phyloP scores from a whole-genome alignment of 2,888 invertebrate genomes.

The Epirrita christyi region DNA sequence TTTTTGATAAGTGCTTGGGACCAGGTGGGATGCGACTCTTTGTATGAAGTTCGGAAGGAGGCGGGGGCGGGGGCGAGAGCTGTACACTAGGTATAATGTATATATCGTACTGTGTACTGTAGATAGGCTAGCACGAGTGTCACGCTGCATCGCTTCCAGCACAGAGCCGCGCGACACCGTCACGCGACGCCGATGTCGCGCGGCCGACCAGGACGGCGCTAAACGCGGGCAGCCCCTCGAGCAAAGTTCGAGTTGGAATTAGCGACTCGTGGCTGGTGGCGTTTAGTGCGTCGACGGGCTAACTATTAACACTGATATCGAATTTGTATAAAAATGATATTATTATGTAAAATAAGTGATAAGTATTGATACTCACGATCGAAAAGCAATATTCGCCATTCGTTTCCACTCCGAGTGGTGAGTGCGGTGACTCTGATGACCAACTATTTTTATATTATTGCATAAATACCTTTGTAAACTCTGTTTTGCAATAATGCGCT shows the following conservation, averaged over 20 bases:
- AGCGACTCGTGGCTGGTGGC: not conserved
- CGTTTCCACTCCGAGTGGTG: slow-evolving; percentile 25
- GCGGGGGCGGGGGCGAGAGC: slow-evolving; percentile 9
- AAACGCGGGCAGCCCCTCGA: not conserved
- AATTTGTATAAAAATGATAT: slow-evolving; percentile 50
- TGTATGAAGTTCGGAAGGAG: not conserved
- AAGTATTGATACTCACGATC: slow-evolving; percentile 42
- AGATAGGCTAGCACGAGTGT: slow-evolving; percentile 21
- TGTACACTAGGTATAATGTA: slow-evolving; percentile 7
- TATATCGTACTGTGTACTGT: slow-evolving; percentile 1
- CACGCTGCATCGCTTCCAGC: slow-evolving; percentile 35
- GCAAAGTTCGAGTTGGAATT: not conserved
- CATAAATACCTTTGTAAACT: slow-evolving; percentile 27
- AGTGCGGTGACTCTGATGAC: slow-evolving; percentile 47
- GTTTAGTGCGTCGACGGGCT: slow-evolving; percentile 18
- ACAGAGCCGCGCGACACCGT: not conserved
- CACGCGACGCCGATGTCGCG: not conserved
- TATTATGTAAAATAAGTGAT: slow-evolving; percentile 37
- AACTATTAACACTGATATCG: slow-evolving; percentile 32
- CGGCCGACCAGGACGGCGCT: not conserved
- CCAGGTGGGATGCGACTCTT: not conserved
- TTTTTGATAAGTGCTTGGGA: slow-evolving; percentile 11
- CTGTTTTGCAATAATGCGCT: slow-evolving; percentile 34
- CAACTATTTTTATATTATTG: slow-evolving; percentile 56
- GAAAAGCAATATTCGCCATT: slow-evolving; percentile 49